Conservation (phyloP, 2,888 invertebrate genomes). For the Drosophila anceps region DNA sequence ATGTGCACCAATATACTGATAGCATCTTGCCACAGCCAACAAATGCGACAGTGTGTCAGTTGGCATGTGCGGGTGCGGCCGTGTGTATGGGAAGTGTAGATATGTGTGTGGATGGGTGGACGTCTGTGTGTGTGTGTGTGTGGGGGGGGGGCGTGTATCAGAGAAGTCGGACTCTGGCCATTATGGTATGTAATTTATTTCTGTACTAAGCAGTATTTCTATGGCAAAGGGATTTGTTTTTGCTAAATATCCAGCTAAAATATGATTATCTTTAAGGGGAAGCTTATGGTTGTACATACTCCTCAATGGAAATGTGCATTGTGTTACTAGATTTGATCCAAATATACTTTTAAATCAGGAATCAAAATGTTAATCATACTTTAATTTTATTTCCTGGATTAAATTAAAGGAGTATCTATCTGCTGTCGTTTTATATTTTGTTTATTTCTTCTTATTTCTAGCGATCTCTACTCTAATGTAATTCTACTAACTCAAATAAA, state of each 20-base stretch:
- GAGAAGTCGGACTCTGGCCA: slow-evolving; percentile 43
- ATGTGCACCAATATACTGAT: slow-evolving; percentile 39
- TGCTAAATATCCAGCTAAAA: slow-evolving; percentile 10
- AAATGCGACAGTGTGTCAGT: slow-evolving; percentile 38
- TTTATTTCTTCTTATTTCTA: no score
- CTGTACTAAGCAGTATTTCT: slow-evolving; percentile 36
- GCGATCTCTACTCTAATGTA: no score
- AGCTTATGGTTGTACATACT: background rate
- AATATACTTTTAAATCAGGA: no score
- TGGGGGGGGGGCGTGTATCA: slow-evolving; percentile 1
- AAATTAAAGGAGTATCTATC: no score
- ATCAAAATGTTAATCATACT: no score
- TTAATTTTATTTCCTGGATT: no score
- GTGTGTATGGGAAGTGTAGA: background rate
- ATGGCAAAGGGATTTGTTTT: slow-evolving; percentile 14
- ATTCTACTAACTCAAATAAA: no score
- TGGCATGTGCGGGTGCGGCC: slow-evolving; percentile 10
- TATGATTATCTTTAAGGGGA: background rate
- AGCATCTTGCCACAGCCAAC: slow-evolving; percentile 51
- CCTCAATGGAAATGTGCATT: background rate
- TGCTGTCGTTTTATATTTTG: no score
- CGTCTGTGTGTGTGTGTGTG: background rate
- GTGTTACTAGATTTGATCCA: background rate
- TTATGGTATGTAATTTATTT: slow-evolving; percentile 70
- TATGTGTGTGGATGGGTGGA: background rate